Percentiles rank a stretch among this genome's conserved stretches.
phyloP scores from a whole-genome alignment of 2,797 vertebrate species.

The Syndactyla subalaris region DNA sequence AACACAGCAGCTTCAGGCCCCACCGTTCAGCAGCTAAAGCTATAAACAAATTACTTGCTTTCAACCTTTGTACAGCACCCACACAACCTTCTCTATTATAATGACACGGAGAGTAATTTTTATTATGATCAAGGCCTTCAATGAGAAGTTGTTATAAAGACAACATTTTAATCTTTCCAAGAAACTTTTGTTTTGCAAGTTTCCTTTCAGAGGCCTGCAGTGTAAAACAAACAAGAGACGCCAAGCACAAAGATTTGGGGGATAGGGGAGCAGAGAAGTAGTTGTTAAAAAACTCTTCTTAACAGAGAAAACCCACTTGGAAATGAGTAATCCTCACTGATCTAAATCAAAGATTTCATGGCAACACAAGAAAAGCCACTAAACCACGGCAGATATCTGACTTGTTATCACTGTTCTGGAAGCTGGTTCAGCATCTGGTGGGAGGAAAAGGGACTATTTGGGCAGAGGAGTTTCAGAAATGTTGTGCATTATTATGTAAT shows the following conservation, averaged over 20 bases:
- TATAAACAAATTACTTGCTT: neutral
- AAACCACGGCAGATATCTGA: neutral
- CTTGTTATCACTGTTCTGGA: neutral
- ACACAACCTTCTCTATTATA: neutral
- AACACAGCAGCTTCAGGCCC: neutral
- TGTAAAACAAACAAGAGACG: neutral
- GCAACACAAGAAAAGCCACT: neutral
- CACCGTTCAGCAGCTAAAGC: neutral
- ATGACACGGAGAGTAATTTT: neutral
- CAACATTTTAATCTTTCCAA: neutral
- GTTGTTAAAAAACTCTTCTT: neutral
- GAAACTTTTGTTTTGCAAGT: neutral
- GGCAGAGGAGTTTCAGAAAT: neutral
- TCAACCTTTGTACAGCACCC: neutral
- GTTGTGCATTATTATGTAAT: neutral
- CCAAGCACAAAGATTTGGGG: neutral
- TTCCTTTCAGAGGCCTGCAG: neutral
- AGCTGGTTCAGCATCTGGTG: neutral
- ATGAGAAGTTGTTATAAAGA: neutral
- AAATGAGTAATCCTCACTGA: neutral
- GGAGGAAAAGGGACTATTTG: neutral
- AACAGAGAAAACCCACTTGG: neutral
- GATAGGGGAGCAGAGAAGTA: neutral
- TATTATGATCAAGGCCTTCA: neutral
- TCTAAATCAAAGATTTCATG: neutral